These are phyloP conservation scores for Malacoctenus gilli DNA, from an alignment of 2,797 vertebrate genomes.

Conservation along the genomic window DNA sequence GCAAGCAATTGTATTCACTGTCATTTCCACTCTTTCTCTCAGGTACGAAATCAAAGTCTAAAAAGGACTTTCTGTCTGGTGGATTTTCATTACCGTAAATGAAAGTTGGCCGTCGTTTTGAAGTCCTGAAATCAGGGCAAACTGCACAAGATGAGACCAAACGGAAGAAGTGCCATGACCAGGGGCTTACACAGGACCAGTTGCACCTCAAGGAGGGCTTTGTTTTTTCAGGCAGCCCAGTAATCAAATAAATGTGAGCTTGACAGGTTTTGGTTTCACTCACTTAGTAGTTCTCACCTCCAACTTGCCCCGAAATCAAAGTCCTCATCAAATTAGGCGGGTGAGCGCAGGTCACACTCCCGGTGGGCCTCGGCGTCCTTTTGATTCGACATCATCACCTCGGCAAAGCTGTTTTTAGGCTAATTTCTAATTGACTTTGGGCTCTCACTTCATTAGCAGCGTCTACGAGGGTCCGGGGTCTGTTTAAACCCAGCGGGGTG, in stretches of 20 bases:
- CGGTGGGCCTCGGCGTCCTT: slow-evolving; percentile 62
- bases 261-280: slow-evolving; percentile 75
- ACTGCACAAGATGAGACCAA: too few species aligned
- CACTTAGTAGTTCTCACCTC: slow-evolving; percentile 78
- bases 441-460: slow-evolving; percentile 44
- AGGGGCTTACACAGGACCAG: too few species aligned
- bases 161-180: too few species aligned
- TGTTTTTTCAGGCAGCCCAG: slow-evolving; percentile 39
- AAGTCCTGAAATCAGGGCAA: too few species aligned
- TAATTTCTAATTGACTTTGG: slow-evolving; percentile 54
- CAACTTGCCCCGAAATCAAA: slow-evolving; percentile 69
- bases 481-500: slow-evolving; percentile 28
- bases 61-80: too few species aligned
- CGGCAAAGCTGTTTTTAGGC: slow-evolving; percentile 60
- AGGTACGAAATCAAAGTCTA: too few species aligned
- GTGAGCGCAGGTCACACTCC: slow-evolving; percentile 59
- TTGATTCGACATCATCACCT: slow-evolving; percentile 68
- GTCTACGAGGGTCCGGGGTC: slow-evolving; percentile 30
- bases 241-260: slow-evolving; percentile 67
- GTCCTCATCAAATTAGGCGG: slow-evolving; percentile 67
- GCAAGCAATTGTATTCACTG: too few species aligned
- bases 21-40: too few species aligned
- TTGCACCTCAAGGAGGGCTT: slow-evolving; percentile 56
- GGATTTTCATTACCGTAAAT: too few species aligned
- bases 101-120: too few species aligned